These are phyloP conservation scores for Lagorchestes hirsutus DNA, from an alignment of 2,797 vertebrate species.

Conservation along the genomic window DNA sequence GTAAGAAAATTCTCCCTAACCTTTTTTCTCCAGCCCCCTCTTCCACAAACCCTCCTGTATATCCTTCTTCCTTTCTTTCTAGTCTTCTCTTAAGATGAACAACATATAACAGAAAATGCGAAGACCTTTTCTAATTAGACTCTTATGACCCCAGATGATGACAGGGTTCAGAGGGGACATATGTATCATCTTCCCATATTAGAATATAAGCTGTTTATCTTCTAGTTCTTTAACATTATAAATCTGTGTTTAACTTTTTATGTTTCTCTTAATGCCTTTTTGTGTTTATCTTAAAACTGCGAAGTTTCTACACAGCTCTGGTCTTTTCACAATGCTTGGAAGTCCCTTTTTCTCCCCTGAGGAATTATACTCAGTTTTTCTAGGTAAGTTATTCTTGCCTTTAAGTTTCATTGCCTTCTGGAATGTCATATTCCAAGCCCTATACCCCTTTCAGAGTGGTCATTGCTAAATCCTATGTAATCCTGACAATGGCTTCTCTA, in stretches of 20 bases:
- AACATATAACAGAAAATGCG: too few species aligned
- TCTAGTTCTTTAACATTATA: not conserved
- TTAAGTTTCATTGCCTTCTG: not conserved
- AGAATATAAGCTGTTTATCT: not conserved
- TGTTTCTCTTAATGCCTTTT: too few species aligned
- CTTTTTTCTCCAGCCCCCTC: not conserved
- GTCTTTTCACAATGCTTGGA: not conserved
- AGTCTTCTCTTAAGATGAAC: too few species aligned
- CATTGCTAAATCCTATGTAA: not conserved
- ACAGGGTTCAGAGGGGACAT: not conserved
- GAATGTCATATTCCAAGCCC: not conserved
- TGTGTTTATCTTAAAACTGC: not conserved
- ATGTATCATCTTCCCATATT: not conserved
- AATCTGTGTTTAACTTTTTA: not conserved
- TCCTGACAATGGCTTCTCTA: not conserved
- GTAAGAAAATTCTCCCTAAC: not conserved
- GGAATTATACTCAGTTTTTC: too few species aligned
- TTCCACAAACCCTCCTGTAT: too few species aligned
- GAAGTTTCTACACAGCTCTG: not conserved
- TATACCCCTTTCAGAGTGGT: not conserved
- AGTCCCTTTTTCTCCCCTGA: not conserved
- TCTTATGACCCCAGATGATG: not conserved
- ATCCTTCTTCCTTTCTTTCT: too few species aligned
- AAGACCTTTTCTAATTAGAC: not conserved
- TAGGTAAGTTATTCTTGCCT: not conserved